phyloP scores from a whole-genome alignment of 2,797 vertebrate genomes.

The Enteromius unitaeniatus region DNA sequence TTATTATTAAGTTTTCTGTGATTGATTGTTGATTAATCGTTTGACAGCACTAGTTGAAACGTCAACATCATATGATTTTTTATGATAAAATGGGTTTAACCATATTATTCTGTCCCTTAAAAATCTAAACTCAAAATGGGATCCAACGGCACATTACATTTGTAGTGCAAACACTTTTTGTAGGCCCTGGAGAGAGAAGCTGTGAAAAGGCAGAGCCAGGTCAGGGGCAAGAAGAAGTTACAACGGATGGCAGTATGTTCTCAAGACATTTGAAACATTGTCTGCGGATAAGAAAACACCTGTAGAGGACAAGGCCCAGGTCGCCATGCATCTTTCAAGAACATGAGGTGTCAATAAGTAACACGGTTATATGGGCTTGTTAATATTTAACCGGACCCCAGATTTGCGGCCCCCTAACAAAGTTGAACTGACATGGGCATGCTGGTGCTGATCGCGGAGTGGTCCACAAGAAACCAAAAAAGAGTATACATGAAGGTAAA shows the following conservation, averaged over 20 bases:
- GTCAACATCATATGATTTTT: not conserved
- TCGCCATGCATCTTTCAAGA: slow-evolving; percentile 72
- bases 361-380: slow-evolving; percentile 78
- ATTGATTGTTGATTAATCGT: too few species aligned
- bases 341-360: slow-evolving; percentile 79
- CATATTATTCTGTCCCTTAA: not conserved
- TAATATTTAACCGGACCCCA: slow-evolving; percentile 80
- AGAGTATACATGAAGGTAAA: slow-evolving; percentile 15
- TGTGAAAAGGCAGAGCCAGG: not conserved
- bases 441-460: not conserved
- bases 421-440: not conserved
- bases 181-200: slow-evolving; percentile 44
- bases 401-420: slow-evolving; percentile 66
- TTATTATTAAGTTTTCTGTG: too few species aligned
- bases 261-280: slow-evolving; percentile 37
- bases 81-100: not conserved
- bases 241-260: slow-evolving; percentile 16
- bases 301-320: slow-evolving; percentile 68
- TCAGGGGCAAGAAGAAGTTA: not conserved
- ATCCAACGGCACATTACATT: slow-evolving; percentile 56
- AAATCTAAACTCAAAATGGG: not conserved
- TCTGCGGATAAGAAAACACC: slow-evolving; percentile 66
- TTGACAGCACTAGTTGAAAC: not conserved
- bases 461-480: not conserved
- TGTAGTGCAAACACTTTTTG: slow-evolving; percentile 53